phyloP scores from a whole-genome alignment of 2,888 invertebrate species.

The Dolomedes plantarius region DNA sequence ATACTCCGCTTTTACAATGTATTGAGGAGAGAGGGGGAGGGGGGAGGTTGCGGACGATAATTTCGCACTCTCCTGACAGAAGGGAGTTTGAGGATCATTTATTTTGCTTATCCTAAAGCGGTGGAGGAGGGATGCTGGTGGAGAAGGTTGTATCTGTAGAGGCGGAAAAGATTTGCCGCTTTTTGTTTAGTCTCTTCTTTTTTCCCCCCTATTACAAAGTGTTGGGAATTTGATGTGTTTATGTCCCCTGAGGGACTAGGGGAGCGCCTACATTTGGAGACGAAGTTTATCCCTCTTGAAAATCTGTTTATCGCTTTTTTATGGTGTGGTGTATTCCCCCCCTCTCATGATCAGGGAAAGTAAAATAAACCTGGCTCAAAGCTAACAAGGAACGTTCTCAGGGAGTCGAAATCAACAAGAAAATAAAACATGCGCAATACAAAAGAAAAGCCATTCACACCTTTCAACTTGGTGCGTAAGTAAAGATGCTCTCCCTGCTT shows the following conservation, averaged over 20 bases:
- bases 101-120: constrained; percentile 65
- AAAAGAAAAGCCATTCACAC: no score
- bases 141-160: neutral
- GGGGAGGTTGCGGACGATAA: constrained; percentile 24
- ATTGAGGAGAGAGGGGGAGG: neutral
- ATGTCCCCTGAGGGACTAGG: constrained; percentile 10
- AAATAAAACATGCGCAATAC: no score
- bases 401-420: no score
- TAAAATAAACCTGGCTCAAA: neutral
- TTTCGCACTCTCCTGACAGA: constrained; percentile 68
- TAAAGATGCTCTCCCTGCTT: no score
- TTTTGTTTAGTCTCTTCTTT: constrained; percentile 14
- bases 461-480: no score
- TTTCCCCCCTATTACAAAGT: constrained; percentile 1
- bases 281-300: neutral
- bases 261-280: neutral
- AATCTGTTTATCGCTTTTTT: constrained; percentile 2
- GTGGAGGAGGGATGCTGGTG: constrained; percentile 15
- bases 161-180: constrained; percentile 1
- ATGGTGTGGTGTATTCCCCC: neutral
- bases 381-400: no score
- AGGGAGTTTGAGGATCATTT: constrained; percentile 64
- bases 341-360: neutral
- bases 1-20: constrained; percentile 50
- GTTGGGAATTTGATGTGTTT: constrained; percentile 51